Percentiles rank a stretch among this genome's conserved stretches.
Conservation (phyloP, 2,888 invertebrate species). For the Axea sp. region DNA sequence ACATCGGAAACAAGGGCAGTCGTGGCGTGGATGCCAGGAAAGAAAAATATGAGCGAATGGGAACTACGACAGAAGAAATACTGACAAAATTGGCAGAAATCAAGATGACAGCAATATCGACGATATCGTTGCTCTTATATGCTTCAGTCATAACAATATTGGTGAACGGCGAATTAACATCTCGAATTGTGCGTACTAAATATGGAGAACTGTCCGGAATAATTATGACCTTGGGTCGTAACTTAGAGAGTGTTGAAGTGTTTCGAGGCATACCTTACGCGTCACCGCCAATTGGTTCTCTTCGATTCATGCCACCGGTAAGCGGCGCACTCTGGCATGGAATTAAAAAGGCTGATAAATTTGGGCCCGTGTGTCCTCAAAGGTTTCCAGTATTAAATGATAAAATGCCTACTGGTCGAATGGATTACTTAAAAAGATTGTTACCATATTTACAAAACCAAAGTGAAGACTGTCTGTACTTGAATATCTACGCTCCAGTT, state of each 20-base stretch:
- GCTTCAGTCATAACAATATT: conserved; percentile 49
- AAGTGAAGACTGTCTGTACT: conserved; percentile 97
- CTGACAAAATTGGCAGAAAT: conserved; percentile 29
- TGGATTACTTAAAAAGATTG: conserved; percentile 93
- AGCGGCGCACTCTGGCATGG: conserved; percentile 95
- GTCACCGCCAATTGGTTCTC: conserved; percentile 91
- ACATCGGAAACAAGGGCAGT: conserved; percentile 12
- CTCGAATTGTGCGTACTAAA: conserved; percentile 92
- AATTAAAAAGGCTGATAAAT: conserved; percentile 91
- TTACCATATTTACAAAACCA: conserved; percentile 93
- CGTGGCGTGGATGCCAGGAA: conserved; percentile 20
- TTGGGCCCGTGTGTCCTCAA: conserved; percentile 96
- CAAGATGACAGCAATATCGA: conserved; percentile 48
- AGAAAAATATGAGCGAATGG: conserved; percentile 44
- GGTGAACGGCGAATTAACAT: conserved; percentile 81
- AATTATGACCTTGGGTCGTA: conserved; percentile 89
- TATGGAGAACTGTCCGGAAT: conserved; percentile 93
- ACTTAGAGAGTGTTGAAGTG: conserved; percentile 92
- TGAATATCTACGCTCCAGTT: conserved; percentile 97
- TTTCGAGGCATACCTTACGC: conserved; percentile 97
- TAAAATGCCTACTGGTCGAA: conserved; percentile 92
- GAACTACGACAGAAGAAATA: conserved; percentile 16
- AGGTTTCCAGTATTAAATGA: conserved; percentile 87
- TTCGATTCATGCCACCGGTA: conserved; percentile 98
- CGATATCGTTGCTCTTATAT: conserved; percentile 65